These are phyloP conservation scores for Lindbergichthys nudifrons DNA, from an alignment of 2,797 vertebrate genomes.

Conservation along the genomic window DNA sequence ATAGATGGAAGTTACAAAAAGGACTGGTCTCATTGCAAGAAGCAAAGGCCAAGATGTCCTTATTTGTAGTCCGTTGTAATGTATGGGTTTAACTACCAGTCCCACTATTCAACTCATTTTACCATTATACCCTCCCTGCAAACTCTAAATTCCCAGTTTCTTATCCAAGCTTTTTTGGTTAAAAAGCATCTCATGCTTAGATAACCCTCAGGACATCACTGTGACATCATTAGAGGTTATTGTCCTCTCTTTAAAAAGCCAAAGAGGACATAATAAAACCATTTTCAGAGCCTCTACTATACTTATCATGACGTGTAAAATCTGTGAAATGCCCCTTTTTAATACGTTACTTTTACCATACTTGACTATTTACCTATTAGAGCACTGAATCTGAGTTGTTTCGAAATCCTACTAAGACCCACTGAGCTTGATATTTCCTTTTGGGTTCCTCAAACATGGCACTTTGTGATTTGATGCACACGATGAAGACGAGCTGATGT, in stretches of 20 bases:
- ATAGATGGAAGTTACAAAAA: neutral
- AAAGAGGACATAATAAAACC: neutral
- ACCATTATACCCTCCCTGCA: neutral
- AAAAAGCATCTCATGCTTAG: neutral
- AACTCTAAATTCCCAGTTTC: neutral
- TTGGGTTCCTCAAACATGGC: constrained; percentile 39
- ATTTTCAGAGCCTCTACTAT: neutral
- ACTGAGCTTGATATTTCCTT: neutral
- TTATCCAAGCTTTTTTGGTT: neutral
- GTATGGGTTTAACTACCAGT: neutral
- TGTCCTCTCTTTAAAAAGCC: neutral
- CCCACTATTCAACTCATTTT: constrained; percentile 7
- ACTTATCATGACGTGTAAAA: neutral
- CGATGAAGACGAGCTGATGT: constrained; percentile 71
- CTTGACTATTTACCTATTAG: neutral
- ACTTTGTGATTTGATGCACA: constrained; percentile 64
- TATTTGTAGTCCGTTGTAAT: neutral
- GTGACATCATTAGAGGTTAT: constrained; percentile 18
- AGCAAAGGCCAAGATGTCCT: neutral
- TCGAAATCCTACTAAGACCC: neutral
- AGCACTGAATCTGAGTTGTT: neutral
- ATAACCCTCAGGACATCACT: constrained; percentile 24
- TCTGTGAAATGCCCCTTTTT: neutral
- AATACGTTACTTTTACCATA: neutral
- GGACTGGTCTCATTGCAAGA: neutral